Evolutionary conservation across 2,797 vertebrate genomes (phyloP).

Genomic region (Tenualosa thibaudeaui): DNA sequence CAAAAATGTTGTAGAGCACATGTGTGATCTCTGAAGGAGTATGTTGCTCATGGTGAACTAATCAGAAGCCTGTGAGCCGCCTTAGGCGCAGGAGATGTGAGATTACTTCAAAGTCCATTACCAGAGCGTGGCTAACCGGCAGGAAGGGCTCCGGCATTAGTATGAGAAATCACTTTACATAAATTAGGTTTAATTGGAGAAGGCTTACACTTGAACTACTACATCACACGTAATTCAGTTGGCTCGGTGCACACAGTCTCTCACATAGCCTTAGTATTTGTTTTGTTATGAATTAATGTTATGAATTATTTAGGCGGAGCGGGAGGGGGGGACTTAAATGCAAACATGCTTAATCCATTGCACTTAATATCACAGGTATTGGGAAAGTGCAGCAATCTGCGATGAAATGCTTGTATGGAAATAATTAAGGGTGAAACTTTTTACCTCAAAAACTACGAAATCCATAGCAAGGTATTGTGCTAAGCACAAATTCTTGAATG

Average conservation of each 20-base stretch:
- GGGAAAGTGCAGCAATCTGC: background rate
- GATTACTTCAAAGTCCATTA: conserved; percentile 25
- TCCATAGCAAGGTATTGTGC: background rate
- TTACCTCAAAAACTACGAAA: background rate
- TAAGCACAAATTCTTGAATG: background rate
- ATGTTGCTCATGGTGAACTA: background rate
- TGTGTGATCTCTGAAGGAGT: background rate
- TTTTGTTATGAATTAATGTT: background rate
- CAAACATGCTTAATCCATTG: background rate
- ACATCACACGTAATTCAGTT: background rate
- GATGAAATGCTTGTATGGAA: background rate
- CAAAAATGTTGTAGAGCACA: background rate
- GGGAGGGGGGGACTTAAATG: background rate
- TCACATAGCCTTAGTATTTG: background rate
- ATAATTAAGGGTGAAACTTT: background rate
- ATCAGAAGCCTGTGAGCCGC: background rate
- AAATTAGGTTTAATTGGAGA: conserved; percentile 21
- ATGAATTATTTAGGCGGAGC: background rate
- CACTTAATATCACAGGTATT: background rate
- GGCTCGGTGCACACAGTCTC: background rate
- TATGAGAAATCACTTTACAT: conserved; percentile 24
- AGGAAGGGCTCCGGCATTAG: conserved; percentile 1
- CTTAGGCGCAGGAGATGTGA: conserved; percentile 14
- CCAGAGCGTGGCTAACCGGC: conserved; percentile 11
- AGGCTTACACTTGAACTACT: conserved; percentile 19